phyloP scores from a whole-genome alignment of 2,113 vertebrate genomes.

The Poeciliopsis occidentalis region DNA sequence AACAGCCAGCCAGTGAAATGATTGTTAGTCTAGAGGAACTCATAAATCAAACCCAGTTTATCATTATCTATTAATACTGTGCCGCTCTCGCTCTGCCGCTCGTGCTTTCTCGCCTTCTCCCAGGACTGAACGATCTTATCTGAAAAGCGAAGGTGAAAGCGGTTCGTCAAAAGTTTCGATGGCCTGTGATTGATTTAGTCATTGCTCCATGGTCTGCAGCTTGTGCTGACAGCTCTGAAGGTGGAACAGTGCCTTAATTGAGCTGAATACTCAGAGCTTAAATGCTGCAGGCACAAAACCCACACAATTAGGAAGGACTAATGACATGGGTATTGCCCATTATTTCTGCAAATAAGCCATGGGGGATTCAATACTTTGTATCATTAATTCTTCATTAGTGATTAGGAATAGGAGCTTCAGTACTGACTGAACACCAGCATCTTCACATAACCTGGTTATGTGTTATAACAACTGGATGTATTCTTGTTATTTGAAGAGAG shows the following conservation, averaged over 20 bases:
- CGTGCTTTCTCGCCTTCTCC: slow-evolving; percentile 33
- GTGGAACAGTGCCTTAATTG: slow-evolving; percentile 66
- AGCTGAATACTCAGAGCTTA: slow-evolving; percentile 51
- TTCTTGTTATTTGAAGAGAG: slow-evolving; percentile 37
- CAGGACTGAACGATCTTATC: slow-evolving; percentile 39
- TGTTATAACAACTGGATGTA: slow-evolving; percentile 23
- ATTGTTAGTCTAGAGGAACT: slow-evolving; percentile 74
- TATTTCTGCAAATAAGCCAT: slow-evolving; percentile 71
- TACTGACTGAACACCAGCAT: slow-evolving; percentile 29
- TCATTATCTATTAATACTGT: slow-evolving; percentile 75
- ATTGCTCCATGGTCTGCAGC: slow-evolving; percentile 54
- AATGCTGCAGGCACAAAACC: slow-evolving; percentile 62
- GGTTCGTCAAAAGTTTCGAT: slow-evolving; percentile 55
- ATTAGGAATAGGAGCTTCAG: slow-evolving; percentile 45
- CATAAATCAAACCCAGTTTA: slow-evolving; percentile 75
- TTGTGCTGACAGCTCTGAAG: slow-evolving; percentile 54
- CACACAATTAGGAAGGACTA: slow-evolving; percentile 69
- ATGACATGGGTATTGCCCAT: slow-evolving; percentile 64
- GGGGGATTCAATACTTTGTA: slow-evolving; percentile 56
- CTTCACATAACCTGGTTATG: slow-evolving; percentile 17
- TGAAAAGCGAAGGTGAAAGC: slow-evolving; percentile 55
- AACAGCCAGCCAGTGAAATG: slow-evolving; percentile 65
- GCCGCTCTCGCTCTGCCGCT: slow-evolving; percentile 29
- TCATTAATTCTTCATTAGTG: slow-evolving; percentile 59
- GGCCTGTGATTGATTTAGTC: slow-evolving; percentile 71